These are phyloP conservation scores for Hyposoter dolosus DNA, from an alignment of 2,888 invertebrate genomes.

Conservation along the genomic window DNA sequence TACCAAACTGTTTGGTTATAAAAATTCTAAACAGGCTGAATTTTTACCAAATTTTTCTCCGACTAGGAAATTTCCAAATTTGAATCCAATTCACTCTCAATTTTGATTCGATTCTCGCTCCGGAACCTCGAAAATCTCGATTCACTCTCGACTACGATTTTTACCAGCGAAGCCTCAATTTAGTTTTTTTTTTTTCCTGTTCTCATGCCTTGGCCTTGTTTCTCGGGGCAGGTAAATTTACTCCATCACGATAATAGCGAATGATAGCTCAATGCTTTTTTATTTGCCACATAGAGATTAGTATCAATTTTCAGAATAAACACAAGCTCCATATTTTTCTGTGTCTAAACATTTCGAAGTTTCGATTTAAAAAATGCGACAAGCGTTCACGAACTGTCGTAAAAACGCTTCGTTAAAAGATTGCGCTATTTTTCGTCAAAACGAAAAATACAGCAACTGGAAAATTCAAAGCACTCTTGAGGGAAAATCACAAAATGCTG, in stretches of 20 bases:
- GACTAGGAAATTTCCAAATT: background rate
- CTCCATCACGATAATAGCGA: constrained; percentile 5
- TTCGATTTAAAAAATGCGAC: constrained; percentile 22
- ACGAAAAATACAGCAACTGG: constrained; percentile 6
- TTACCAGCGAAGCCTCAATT: background rate
- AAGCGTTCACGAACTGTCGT: background rate
- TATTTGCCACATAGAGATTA: constrained; percentile 2
- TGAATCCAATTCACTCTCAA: background rate
- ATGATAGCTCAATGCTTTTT: background rate
- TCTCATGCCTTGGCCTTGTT: background rate
- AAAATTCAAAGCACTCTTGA: background rate
- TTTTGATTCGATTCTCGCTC: background rate
- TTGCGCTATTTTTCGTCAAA: constrained; percentile 25
- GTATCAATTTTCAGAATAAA: constrained; percentile 11
- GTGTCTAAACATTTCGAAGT: background rate
- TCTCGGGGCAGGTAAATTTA: constrained; percentile 7
- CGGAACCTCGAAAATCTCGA: background rate
- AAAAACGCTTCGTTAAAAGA: constrained; percentile 7
- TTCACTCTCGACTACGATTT: background rate
- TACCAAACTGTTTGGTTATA: background rate
- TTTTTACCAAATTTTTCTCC: background rate
- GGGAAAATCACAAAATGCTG: background rate
- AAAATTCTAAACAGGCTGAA: background rate
- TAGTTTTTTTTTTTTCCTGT: background rate
- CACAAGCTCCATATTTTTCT: background rate